phyloP scores from a whole-genome alignment of 1,140 invertebrate genomes.

The Steinernema khuongi region DNA sequence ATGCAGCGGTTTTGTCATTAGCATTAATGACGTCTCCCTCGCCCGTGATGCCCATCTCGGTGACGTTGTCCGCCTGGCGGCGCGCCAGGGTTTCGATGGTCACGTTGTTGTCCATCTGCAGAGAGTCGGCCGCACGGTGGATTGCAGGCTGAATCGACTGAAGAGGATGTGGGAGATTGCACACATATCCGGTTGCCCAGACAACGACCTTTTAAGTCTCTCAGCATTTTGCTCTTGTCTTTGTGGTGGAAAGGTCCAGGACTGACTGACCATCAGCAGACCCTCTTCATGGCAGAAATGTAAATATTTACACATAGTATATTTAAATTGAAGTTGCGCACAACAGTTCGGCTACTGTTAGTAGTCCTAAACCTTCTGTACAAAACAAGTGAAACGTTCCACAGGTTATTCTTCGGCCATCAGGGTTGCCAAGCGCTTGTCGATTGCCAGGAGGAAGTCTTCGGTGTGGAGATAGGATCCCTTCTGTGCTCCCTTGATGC shows the following conservation, averaged over 20 bases:
- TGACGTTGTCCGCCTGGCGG: background rate
- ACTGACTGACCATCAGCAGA: too few species aligned
- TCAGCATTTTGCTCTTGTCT: too few species aligned
- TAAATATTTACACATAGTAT: background rate
- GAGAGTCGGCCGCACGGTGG: background rate
- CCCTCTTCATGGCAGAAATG: too few species aligned
- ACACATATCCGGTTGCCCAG: too few species aligned
- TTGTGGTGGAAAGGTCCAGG: too few species aligned
- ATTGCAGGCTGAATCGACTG: too few species aligned
- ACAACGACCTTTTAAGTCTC: too few species aligned
- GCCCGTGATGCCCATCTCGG: background rate
- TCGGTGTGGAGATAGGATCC: constrained; percentile 50
- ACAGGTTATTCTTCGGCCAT: constrained; percentile 27
- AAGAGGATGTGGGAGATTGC: too few species aligned
- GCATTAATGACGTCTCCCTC: background rate
- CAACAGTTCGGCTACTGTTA: too few species aligned
- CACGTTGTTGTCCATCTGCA: background rate
- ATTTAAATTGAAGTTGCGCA: too few species aligned
- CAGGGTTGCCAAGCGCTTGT: constrained; percentile 35
- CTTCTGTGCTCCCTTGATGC: constrained; percentile 59
- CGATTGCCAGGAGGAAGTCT: constrained; percentile 50
- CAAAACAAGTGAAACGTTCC: constrained; percentile 18
- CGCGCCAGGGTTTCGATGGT: background rate
- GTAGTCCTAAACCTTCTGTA: too few species aligned
- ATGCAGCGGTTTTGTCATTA: background rate